These are phyloP conservation scores for Myocastor coypus DNA, from an alignment of 2,113 vertebrate genomes.

Conservation along the genomic window DNA sequence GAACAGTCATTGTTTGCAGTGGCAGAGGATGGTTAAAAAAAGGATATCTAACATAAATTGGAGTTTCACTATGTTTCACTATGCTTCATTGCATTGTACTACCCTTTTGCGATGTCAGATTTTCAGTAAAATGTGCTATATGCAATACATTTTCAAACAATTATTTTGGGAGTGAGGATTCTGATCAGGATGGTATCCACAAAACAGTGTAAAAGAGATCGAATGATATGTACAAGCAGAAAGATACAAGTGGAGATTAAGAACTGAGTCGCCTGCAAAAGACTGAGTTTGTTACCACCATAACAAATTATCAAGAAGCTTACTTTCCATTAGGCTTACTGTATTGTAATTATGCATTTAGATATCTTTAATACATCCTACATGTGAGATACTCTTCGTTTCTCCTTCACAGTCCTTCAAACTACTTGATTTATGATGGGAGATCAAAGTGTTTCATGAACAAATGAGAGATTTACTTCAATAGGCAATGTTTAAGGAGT, in stretches of 20 bases:
- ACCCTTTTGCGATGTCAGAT: not conserved
- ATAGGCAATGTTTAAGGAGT: not conserved
- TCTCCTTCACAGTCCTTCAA: not conserved
- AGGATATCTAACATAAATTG: not conserved
- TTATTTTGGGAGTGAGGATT: not conserved
- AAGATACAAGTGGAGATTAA: not conserved
- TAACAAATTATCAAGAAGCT: not conserved
- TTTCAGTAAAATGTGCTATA: not conserved
- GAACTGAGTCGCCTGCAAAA: not conserved
- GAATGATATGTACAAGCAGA: not conserved
- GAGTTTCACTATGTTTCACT: not conserved
- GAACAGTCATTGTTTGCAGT: not conserved
- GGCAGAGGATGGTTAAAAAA: not conserved
- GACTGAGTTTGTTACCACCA: not conserved
- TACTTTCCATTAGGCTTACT: not conserved
- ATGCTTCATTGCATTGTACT: not conserved
- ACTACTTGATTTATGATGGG: not conserved
- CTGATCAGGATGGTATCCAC: not conserved
- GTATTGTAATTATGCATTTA: not conserved
- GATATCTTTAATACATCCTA: not conserved
- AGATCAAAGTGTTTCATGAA: not conserved
- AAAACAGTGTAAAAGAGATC: not conserved
- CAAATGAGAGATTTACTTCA: constrained; percentile 7
- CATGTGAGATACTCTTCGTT: not conserved
- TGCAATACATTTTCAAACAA: not conserved